Conservation (phyloP, 2,888 invertebrate species). For the Pediacus dermestoides region DNA sequence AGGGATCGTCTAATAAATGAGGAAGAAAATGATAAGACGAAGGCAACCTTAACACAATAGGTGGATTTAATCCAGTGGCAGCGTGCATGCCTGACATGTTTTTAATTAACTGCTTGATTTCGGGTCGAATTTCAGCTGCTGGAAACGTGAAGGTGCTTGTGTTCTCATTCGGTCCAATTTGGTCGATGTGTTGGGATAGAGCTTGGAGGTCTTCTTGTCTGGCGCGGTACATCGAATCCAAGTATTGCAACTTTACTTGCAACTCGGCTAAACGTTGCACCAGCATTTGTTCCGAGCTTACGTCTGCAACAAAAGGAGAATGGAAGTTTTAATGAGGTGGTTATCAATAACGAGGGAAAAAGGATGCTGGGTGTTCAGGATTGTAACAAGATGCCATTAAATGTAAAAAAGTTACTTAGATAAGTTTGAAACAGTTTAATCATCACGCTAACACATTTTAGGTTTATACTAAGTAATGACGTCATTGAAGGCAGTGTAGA, state of each 20-base stretch:
- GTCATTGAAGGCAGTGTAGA: no score
- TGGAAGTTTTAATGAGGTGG: no score
- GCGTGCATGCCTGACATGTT: conserved; percentile 54
- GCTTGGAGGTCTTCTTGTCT: conserved; percentile 73
- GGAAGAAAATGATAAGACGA: conserved; percentile 84
- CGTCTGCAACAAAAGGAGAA: conserved; percentile 52
- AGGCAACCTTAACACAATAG: conserved; percentile 62
- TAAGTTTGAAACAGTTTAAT: no score
- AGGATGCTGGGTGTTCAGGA: no score
- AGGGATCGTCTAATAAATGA: conserved; percentile 75
- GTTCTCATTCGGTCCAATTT: conserved; percentile 40
- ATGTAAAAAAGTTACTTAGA: no score
- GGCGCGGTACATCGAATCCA: conserved; percentile 74
- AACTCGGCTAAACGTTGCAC: conserved; percentile 71
- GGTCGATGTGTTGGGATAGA: conserved; percentile 63
- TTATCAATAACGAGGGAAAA: no score
- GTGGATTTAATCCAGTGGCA: conserved; percentile 48
- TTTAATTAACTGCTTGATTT: conserved; percentile 41
- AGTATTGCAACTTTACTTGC: conserved; percentile 71
- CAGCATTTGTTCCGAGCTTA: conserved; percentile 62
- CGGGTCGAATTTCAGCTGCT: conserved; percentile 42
- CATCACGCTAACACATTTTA: no score
- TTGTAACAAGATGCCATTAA: no score
- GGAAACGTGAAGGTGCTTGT: conserved; percentile 34
- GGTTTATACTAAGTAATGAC: no score